Conservation (phyloP, 1,140 invertebrate species). For the Chionoecetes opilio region DNA sequence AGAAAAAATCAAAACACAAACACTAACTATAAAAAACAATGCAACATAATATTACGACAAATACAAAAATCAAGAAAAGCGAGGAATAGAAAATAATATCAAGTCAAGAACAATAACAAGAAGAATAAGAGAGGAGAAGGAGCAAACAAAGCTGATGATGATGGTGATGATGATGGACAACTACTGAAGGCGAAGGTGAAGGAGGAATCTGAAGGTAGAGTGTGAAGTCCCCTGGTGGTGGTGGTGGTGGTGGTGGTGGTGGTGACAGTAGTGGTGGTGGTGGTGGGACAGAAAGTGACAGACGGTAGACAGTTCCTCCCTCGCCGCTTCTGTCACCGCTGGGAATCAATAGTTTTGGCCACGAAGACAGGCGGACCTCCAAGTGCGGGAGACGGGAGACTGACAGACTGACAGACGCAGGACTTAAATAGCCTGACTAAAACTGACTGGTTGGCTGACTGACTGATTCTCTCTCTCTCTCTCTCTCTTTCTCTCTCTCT, state of each 20-base stretch:
- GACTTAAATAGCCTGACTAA: neutral
- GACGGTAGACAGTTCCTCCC: too few relatives aligned
- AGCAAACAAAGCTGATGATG: neutral
- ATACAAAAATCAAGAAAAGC: neutral
- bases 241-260: too few relatives aligned
- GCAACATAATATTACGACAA: neutral
- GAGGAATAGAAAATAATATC: neutral
- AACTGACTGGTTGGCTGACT: neutral
- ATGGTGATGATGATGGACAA: neutral
- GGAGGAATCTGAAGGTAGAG: too few relatives aligned
- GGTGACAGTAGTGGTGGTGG: too few relatives aligned
- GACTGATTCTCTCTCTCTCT: neutral
- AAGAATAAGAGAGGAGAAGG: neutral
- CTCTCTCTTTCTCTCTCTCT: slow-evolving; percentile 38
- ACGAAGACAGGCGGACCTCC: too few relatives aligned
- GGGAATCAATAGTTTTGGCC: too few relatives aligned
- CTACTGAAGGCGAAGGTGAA: neutral
- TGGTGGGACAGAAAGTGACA: too few relatives aligned
- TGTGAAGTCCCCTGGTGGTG: too few relatives aligned
- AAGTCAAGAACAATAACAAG: neutral
- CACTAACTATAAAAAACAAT: neutral
- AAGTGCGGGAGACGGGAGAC: too few relatives aligned
- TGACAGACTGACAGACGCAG: neutral
- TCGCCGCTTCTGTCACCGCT: too few relatives aligned
- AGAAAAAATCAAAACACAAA: neutral